Evolutionary conservation across 1,140 invertebrate genomes (phyloP).

Genomic region (Cyclargus thomasi): DNA sequence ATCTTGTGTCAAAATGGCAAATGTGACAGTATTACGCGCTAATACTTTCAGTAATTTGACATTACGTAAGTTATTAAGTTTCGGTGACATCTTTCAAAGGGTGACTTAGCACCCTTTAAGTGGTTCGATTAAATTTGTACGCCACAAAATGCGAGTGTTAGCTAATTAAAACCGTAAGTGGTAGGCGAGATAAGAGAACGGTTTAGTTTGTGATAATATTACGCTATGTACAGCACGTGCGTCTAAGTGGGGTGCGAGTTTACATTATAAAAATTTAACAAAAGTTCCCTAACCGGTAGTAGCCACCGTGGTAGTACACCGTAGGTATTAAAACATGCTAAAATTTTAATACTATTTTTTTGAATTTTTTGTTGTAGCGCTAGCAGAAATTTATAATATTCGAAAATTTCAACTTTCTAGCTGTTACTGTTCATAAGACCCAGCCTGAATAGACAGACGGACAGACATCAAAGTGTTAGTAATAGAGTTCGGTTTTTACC

Average conservation of each 20-base stretch:
- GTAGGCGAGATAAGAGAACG: conserved; percentile 63
- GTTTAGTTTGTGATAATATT: conserved; percentile 39
- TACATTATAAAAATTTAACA: too few relatives aligned
- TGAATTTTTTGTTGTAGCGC: too few relatives aligned
- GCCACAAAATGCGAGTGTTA: conserved; percentile 58
- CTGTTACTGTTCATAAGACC: too few relatives aligned
- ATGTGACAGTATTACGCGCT: neutral
- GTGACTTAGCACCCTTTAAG: conserved; percentile 32
- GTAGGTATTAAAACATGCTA: too few relatives aligned
- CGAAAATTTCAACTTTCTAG: too few relatives aligned
- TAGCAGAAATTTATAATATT: too few relatives aligned
- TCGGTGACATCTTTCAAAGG: conserved; percentile 15
- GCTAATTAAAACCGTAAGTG: conserved; percentile 73
- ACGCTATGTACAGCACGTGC: conserved; percentile 24
- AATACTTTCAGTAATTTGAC: neutral
- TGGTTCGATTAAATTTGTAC: conserved; percentile 73
- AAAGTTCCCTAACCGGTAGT: neutral
- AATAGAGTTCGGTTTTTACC: too few relatives aligned
- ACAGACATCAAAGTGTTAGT: too few relatives aligned
- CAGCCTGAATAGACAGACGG: too few relatives aligned
- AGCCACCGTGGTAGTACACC: too few relatives aligned
- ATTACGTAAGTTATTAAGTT: conserved; percentile 1
- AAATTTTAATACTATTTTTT: too few relatives aligned
- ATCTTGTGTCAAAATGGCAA: too few relatives aligned
- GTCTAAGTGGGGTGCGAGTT: conserved; percentile 23